Base-by-base conservation (phyloP, 1,140 invertebrate genomes). In the Calliopsis andreniformis region DNA sequence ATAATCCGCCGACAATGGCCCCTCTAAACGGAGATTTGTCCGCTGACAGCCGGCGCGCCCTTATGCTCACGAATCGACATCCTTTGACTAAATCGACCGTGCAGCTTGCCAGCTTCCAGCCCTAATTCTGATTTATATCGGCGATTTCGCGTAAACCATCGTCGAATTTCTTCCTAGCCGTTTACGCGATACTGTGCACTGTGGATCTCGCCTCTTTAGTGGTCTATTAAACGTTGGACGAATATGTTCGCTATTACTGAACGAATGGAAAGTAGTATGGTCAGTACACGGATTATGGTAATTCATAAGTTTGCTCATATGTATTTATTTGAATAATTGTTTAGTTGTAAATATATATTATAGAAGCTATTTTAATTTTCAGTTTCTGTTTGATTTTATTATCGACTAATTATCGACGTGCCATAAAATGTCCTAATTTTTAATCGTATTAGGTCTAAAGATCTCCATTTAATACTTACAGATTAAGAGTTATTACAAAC, bases 1-100 rank as follows among this genome's bases (percentile, higher is more conserved):
- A 67, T 76, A 76, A 76, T 76, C 73, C 73, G 32, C 66, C n/a
- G 73, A 76, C 73, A 76, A 76, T 76, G 73, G 73, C 55, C 73
- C 66, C 53, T 58, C 73, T 69, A 69, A 76, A 76, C 64, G 66
- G 73, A 76, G 73, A 76, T 76, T 76, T 76, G 73, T 69, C 55
- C 66, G 73, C 45, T 69, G 73, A 76, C 73, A 76, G 66, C 35
- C 43, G 73, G 73, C 53, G 73, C 53, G 53, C 43, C 71, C 71
- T 75, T 67, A 67, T 75, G 71, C 71, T 56, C 71, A 43, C 6
- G 25, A 49, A 55, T 73, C 70, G 70, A 75, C 71, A 30, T 43
- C 73, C 64, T 76, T 69, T 69, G 43, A 59, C 66, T 61, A 76
- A 68, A 76, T 76, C 73, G 66, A 76, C 42, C 66, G 55, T 59